Conservation (phyloP, 2,888 invertebrate genomes). For the Thecophora atra region DNA sequence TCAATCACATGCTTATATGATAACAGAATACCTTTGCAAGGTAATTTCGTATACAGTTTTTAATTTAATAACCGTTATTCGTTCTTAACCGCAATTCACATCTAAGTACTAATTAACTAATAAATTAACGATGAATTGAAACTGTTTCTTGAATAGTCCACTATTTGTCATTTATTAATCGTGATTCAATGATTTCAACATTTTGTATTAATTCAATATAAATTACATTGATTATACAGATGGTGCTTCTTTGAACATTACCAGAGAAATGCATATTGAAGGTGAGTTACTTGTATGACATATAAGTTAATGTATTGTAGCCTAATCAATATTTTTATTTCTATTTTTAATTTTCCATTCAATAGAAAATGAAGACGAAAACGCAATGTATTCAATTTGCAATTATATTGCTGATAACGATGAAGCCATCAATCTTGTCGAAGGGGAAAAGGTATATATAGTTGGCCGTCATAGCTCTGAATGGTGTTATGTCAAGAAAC, state of each 20-base stretch:
- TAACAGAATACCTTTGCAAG: constrained; percentile 63
- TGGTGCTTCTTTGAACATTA: constrained; percentile 77
- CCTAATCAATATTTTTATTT: background rate
- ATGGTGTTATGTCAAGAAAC: constrained; percentile 93
- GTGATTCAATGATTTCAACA: background rate
- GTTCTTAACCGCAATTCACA: constrained; percentile 35
- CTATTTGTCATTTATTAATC: background rate
- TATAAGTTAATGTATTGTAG: too few relatives aligned
- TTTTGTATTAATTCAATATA: background rate
- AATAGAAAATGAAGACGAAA: constrained; percentile 70
- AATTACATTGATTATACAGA: constrained; percentile 67
- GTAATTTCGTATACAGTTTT: constrained; percentile 59
- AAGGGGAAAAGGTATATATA: constrained; percentile 88
- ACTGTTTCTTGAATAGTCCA: constrained; percentile 2
- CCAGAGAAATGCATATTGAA: constrained; percentile 73
- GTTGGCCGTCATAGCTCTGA: constrained; percentile 85
- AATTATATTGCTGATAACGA: constrained; percentile 87
- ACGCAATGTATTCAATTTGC: constrained; percentile 83
- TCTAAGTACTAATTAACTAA: background rate
- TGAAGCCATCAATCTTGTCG: constrained; percentile 87
- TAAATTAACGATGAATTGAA: background rate
- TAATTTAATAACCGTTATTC: constrained; percentile 55
- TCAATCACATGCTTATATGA: constrained; percentile 62
- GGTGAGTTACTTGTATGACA: constrained; percentile 56
- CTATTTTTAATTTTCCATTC: constrained; percentile 8